Evolutionary conservation across 2,797 vertebrate genomes (phyloP).

Genomic region (Taeniopygia guttata): DNA sequence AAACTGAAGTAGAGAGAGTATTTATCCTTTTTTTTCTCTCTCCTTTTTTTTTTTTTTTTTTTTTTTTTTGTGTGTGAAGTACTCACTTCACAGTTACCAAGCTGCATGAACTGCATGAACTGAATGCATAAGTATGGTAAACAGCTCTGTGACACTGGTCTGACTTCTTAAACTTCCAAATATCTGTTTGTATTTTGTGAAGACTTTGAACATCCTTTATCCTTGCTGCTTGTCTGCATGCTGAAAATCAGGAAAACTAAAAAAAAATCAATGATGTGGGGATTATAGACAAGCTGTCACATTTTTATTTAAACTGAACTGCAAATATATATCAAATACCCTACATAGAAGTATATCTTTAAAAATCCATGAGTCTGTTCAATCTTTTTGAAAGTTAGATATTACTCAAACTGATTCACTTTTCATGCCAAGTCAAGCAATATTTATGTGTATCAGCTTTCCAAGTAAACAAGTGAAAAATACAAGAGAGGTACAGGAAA

Average conservation of each 20-base stretch:
- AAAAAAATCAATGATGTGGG: neutral
- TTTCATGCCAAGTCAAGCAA: neutral
- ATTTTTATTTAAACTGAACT: neutral
- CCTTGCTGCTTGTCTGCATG: neutral
- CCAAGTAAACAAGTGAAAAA: constrained; percentile 27
- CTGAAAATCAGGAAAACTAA: neutral
- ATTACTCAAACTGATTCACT: neutral
- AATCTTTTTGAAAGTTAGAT: neutral
- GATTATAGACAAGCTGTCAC: neutral
- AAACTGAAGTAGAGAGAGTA: constrained; percentile 34
- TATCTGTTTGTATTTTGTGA: neutral
- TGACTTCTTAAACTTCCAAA: neutral
- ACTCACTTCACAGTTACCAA: constrained; percentile 61
- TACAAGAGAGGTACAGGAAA: constrained; percentile 13
- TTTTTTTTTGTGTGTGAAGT: neutral
- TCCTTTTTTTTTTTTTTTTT: no score
- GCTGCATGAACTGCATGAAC: constrained; percentile 42
- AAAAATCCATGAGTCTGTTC: neutral
- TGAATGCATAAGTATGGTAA: constrained; percentile 52
- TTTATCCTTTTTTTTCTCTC: neutral
- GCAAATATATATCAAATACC: neutral
- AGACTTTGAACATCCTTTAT: constrained; percentile 16
- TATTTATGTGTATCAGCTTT: constrained; percentile 12
- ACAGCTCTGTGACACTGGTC: neutral
- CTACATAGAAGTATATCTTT: neutral